Percentiles rank a stretch among this genome's conserved stretches.
Conservation (phyloP, 2,888 invertebrate genomes). For the Scrobipalpa costella region DNA sequence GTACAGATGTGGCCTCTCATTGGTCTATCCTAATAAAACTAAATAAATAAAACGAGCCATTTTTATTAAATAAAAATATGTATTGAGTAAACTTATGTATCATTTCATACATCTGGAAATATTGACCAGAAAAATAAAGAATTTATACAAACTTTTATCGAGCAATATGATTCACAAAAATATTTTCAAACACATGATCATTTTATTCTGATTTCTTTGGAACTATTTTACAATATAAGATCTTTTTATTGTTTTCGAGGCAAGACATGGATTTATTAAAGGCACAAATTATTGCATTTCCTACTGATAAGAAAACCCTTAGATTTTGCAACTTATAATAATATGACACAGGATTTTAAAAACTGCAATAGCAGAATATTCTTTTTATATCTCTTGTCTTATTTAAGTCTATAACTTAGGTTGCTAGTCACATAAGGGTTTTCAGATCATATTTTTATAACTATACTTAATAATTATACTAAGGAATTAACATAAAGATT, state of each 20-base stretch:
- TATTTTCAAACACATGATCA: neutral
- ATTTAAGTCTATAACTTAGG: neutral
- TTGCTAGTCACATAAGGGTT: neutral
- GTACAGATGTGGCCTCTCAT: too few relatives aligned
- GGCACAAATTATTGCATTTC: slow-evolving; percentile 60
- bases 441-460: slow-evolving; percentile 20
- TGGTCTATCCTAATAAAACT: too few relatives aligned
- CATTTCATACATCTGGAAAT: slow-evolving; percentile 31
- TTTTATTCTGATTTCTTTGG: slow-evolving; percentile 25
- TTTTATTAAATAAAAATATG: slow-evolving; percentile 29
- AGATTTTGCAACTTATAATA: neutral
- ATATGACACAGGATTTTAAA: neutral
- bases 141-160: neutral
- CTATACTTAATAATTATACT: slow-evolving; percentile 21
- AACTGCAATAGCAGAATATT: too few relatives aligned
- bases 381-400: too few relatives aligned
- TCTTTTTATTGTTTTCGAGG: slow-evolving; percentile 46
- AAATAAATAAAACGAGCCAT: neutral
- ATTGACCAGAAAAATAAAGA: slow-evolving; percentile 23
- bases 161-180: neutral
- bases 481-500: slow-evolving; percentile 23
- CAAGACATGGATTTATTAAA: slow-evolving; percentile 61
- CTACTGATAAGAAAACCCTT: neutral
- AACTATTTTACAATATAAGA: slow-evolving; percentile 30
- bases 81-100: slow-evolving; percentile 34